Evolutionary conservation across 2,113 vertebrate genomes (phyloP).

Genomic region (Oryctolagus cuniculus): DNA sequence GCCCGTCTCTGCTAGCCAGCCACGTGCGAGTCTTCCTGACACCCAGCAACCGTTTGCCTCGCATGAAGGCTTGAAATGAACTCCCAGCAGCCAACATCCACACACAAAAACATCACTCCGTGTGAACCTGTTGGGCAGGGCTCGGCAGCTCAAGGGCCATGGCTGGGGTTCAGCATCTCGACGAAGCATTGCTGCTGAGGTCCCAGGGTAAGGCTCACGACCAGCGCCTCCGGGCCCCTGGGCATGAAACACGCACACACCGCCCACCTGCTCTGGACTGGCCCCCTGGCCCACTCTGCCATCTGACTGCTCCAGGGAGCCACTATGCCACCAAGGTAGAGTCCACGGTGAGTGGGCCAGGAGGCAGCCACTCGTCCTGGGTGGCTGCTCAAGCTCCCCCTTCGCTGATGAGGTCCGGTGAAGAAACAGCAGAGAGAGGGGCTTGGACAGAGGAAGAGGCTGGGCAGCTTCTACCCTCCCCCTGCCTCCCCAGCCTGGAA

Average conservation of each 20-base stretch:
- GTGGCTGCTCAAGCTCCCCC: background rate
- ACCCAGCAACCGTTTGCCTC: background rate
- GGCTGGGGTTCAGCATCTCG: background rate
- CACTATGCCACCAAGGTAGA: background rate
- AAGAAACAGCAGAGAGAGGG: background rate
- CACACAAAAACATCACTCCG: background rate
- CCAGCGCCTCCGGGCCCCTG: background rate
- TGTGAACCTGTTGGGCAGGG: too few relatives aligned
- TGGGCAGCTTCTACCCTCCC: background rate
- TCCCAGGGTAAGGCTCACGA: background rate
- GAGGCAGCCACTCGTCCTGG: background rate
- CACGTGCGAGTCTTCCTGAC: background rate
- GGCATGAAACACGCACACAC: background rate
- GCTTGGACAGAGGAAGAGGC: background rate
- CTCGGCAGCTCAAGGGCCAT: background rate
- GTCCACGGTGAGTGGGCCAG: background rate
- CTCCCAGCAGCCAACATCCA: background rate
- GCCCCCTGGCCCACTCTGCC: background rate
- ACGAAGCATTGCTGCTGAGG: background rate
- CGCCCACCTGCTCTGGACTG: background rate
- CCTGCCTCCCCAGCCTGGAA: background rate
- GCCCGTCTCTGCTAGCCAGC: background rate
- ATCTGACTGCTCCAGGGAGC: background rate
- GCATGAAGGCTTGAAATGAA: background rate
- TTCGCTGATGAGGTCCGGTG: background rate